Conservation (phyloP, 1,140 invertebrate genomes). For the Branchinecta lynchi region DNA sequence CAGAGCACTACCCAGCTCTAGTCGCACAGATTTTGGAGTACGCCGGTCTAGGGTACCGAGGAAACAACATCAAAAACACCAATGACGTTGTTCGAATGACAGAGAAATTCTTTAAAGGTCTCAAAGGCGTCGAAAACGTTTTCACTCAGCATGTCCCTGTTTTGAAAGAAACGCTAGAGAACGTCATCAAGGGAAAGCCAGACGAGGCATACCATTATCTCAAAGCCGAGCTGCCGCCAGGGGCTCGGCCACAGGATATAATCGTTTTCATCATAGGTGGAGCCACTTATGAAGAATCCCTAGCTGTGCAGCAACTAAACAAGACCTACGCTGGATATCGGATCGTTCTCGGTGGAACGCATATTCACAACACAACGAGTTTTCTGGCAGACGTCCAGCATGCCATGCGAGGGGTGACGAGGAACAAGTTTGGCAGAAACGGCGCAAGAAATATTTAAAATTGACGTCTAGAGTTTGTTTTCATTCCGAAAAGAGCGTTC, state of each 20-base stretch:
- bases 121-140: conserved; percentile 91
- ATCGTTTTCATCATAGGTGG: conserved; percentile 92
- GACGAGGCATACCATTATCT: conserved; percentile 58
- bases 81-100: conserved; percentile 79
- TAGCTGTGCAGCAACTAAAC: conserved; percentile 70
- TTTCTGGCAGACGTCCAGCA: conserved; percentile 54
- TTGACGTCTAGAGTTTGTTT: too few species aligned
- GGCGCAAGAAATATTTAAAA: background rate
- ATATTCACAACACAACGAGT: conserved; percentile 70
- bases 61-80: conserved; percentile 52
- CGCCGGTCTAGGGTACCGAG: conserved; percentile 54
- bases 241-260: conserved; percentile 60
- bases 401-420: conserved; percentile 25
- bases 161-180: conserved; percentile 67
- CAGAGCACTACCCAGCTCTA: conserved; percentile 36
- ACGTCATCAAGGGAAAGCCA: conserved; percentile 67
- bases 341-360: conserved; percentile 76
- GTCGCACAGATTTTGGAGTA: conserved; percentile 59
- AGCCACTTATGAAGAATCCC: conserved; percentile 89
- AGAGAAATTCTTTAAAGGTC: conserved; percentile 71
- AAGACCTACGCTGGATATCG: conserved; percentile 48
- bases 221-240: conserved; percentile 8
- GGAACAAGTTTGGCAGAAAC: background rate
- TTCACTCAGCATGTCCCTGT: conserved; percentile 88
- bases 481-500: too few species aligned